Percentiles rank a stretch among this genome's conserved stretches.
Conservation (phyloP, 2,797 vertebrate species). For the Lepidocolaptes lacrymiger region DNA sequence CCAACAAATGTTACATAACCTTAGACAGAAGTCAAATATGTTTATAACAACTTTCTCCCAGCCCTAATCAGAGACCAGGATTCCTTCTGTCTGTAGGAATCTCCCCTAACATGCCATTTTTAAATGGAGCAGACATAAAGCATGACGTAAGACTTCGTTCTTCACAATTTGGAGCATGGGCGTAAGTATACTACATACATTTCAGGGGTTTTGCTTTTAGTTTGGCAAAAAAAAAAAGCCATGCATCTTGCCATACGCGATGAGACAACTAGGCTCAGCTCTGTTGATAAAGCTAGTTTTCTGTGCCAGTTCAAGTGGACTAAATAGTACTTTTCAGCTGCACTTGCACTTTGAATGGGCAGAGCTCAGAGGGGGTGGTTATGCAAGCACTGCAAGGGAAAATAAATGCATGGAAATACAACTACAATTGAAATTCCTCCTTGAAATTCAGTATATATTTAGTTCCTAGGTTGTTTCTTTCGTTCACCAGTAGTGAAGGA, state of each 20-base stretch:
- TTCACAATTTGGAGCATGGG: not conserved
- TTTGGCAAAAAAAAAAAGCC: not conserved
- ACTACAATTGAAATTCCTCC: not conserved
- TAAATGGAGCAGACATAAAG: not conserved
- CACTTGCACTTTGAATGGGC: not conserved
- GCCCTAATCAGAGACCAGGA: not conserved
- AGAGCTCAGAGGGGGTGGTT: not conserved
- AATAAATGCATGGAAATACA: not conserved
- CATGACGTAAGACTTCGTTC: not conserved
- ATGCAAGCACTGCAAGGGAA: not conserved
- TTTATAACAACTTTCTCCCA: not conserved
- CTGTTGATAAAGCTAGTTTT: not conserved
- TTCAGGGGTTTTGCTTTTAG: not conserved
- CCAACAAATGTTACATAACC: not conserved
- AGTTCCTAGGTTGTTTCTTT: not conserved
- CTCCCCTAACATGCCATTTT: not conserved
- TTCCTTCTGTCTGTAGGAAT: not conserved
- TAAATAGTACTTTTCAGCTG: not conserved
- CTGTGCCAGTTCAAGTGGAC: not conserved
- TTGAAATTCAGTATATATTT: conserved; percentile 16
- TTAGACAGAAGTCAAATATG: not conserved
- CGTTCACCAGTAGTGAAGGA: not conserved
- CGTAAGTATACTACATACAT: not conserved
- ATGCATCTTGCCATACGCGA: not conserved
- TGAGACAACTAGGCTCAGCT: not conserved